phyloP scores from a whole-genome alignment of 2,113 vertebrate genomes.

The Caracal caracal region DNA sequence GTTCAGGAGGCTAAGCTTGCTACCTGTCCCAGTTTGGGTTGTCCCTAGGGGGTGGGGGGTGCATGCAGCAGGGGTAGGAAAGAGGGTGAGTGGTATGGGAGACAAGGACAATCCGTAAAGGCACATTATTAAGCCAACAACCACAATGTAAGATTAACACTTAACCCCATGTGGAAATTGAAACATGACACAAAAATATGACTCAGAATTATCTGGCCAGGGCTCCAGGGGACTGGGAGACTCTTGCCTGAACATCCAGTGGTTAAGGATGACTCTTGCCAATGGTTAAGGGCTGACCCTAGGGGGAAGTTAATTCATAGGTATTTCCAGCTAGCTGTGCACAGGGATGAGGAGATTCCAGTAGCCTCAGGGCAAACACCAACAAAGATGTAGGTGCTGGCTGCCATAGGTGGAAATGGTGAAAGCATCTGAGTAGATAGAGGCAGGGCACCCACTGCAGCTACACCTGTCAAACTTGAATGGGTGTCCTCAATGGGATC shows the following conservation, averaged over 20 bases:
- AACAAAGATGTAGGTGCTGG: neutral
- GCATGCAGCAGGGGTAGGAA: neutral
- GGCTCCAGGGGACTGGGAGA: neutral
- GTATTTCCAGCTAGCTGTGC: neutral
- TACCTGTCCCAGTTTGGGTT: neutral
- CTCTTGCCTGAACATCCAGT: neutral
- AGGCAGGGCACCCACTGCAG: neutral
- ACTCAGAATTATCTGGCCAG: neutral
- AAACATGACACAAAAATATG: neutral
- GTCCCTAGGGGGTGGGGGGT: no score
- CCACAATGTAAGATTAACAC: neutral
- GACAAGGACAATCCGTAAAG: neutral
- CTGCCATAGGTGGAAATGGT: neutral
- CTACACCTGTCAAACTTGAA: neutral
- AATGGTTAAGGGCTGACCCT: neutral
- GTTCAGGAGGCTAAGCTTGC: neutral
- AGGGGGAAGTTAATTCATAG: neutral
- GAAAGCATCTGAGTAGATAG: no score
- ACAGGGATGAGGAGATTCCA: neutral
- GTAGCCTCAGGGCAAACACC: neutral
- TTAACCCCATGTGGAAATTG: neutral
- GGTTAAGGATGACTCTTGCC: neutral
- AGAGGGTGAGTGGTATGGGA: neutral
- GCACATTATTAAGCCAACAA: neutral
- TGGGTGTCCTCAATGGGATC: neutral